Percentiles rank a stretch among this genome's conserved stretches.
Evolutionary conservation across 2,113 vertebrate species (phyloP).

Genomic region (Pelusios castaneus): DNA sequence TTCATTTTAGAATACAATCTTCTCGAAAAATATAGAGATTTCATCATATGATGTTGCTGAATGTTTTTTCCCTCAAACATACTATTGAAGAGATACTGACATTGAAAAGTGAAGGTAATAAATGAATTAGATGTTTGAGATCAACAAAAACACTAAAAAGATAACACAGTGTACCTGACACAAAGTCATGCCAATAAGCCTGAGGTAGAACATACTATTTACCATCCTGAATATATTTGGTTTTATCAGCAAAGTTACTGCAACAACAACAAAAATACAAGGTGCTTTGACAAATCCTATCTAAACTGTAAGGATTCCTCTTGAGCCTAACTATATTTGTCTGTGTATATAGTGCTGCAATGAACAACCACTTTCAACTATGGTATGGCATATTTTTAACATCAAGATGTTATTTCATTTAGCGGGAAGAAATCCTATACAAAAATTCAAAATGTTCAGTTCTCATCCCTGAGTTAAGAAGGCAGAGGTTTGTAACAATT

Average conservation of each 20-base stretch:
- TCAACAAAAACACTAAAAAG: not conserved
- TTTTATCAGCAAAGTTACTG: not conserved
- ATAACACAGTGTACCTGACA: not conserved
- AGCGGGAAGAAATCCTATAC: not conserved
- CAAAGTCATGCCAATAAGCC: not conserved
- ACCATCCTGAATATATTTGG: not conserved
- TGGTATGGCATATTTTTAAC: not conserved
- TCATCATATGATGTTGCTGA: not conserved
- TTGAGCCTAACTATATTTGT: not conserved
- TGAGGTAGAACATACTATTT: not conserved
- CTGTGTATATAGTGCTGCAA: rapidly evolving
- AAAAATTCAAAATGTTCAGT: not conserved
- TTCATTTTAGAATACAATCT: not conserved
- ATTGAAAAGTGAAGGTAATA: no score
- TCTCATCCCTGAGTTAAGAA: not conserved
- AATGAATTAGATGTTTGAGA: not conserved
- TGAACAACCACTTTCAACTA: not conserved
- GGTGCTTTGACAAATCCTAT: not conserved
- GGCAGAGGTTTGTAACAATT: not conserved
- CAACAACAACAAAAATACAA: not conserved
- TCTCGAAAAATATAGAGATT: not conserved
- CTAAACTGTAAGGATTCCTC: not conserved
- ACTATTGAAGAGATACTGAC: no score
- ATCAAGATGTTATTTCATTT: not conserved
- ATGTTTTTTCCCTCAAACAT: not conserved